A percentile compares a stretch with the other conserved stretches of the same genome.
These are phyloP conservation scores for Scaptomyza flava DNA, from an alignment of 2,888 invertebrate genomes.

Conservation along the genomic window DNA sequence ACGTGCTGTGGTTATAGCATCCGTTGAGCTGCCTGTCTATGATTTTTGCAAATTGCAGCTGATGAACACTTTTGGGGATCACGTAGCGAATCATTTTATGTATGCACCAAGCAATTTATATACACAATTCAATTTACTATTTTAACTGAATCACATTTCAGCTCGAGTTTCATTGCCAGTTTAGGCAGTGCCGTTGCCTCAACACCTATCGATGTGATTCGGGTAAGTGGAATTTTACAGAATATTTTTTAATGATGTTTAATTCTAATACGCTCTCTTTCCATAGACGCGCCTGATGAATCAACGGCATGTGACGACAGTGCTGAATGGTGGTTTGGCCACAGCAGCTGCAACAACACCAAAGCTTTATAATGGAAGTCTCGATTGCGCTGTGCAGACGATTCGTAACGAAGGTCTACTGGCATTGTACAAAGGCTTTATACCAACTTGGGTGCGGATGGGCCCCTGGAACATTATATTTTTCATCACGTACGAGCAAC, in stretches of 20 bases:
- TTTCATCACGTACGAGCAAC: constrained; percentile 96
- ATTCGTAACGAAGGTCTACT: constrained; percentile 93
- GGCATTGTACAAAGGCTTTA: constrained; percentile 97
- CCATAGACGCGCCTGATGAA: constrained; percentile 96
- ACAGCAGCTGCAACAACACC: constrained; percentile 79
- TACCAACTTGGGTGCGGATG: constrained; percentile 97
- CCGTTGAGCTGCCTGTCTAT: constrained; percentile 96
- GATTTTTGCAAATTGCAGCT: constrained; percentile 94
- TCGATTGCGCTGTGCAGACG: constrained; percentile 93
- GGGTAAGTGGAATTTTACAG: constrained; percentile 86
- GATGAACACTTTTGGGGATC: constrained; percentile 90
- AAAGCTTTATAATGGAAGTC: constrained; percentile 91
- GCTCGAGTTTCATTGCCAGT: constrained; percentile 95
- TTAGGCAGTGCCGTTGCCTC: constrained; percentile 96
- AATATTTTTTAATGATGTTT: neutral
- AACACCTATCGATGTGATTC: constrained; percentile 96
- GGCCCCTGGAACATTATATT: constrained; percentile 99
- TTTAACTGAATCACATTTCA: constrained; percentile 81
- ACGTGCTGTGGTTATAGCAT: constrained; percentile 96
- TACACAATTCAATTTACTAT: neutral
- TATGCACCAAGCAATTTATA: constrained; percentile 83
- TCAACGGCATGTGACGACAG: constrained; percentile 89
- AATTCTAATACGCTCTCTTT: neutral
- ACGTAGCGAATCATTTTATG: constrained; percentile 94
- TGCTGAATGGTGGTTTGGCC: constrained; percentile 80